Evolutionary conservation across 2,113 vertebrate genomes (phyloP).

Genomic region (Otus sunia): DNA sequence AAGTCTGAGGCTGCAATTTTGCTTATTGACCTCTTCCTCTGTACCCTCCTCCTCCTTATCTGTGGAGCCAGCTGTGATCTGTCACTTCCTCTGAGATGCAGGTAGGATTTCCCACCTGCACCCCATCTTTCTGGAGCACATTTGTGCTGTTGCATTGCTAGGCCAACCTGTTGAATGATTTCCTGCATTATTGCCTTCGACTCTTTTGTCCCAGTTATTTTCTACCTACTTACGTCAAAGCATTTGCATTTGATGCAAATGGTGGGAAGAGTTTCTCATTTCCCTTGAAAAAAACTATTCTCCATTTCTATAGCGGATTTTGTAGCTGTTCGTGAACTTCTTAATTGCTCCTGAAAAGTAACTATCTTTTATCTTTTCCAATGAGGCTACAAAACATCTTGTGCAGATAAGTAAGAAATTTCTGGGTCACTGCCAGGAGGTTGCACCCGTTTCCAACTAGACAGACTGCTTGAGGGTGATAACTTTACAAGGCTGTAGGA

Average conservation of each 20-base stretch:
- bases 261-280: background rate
- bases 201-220: background rate
- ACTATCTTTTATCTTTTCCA: background rate
- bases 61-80: background rate
- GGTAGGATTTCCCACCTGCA: background rate
- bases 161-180: background rate
- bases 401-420: background rate
- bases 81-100: background rate
- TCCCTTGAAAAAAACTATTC: background rate
- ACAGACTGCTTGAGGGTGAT: background rate
- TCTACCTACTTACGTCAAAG: background rate
- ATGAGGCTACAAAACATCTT: background rate
- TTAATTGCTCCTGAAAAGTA: background rate
- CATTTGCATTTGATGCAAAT: background rate
- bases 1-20: background rate
- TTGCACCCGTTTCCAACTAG: background rate
- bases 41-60: no score
- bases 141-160: background rate
- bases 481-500: constrained; percentile 34
- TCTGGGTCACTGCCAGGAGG: background rate
- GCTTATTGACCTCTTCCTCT: background rate
- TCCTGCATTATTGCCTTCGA: background rate
- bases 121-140: background rate
- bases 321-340: background rate
- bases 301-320: background rate